These are phyloP conservation scores for Parazoanthus swiftii DNA, from an alignment of 92 coral and sea anemone species.

Conservation along the genomic window DNA sequence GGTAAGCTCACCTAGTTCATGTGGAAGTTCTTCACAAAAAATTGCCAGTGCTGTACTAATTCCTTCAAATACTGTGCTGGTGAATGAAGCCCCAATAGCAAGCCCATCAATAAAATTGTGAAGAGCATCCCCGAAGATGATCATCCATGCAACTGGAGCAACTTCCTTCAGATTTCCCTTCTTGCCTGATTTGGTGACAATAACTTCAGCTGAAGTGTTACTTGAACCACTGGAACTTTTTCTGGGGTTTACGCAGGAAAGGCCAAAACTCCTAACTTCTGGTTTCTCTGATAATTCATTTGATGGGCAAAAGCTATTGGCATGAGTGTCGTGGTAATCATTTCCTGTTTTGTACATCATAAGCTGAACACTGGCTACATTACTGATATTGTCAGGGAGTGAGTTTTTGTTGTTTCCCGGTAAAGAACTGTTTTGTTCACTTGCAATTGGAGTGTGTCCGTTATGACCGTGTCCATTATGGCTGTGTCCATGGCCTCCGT, in stretches of 20 bases:
- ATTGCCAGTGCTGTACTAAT: constrained; percentile 92
- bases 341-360: constrained; percentile 64
- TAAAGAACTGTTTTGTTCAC: neutral
- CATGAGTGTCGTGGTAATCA: constrained; percentile 52
- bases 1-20: constrained; percentile 80
- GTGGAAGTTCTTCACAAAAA: constrained; percentile 96
- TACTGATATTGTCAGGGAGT: constrained; percentile 58
- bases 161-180: constrained; percentile 39
- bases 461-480: constrained; percentile 38
- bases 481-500: constrained; percentile 24
- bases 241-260: neutral
- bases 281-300: constrained; percentile 33
- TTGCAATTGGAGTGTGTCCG: neutral
- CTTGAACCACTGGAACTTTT: neutral
- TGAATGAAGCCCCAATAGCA: constrained; percentile 95
- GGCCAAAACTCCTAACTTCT: constrained; percentile 4
- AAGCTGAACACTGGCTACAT: constrained; percentile 73
- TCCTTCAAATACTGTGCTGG: constrained; percentile 73
- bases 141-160: constrained; percentile 99
- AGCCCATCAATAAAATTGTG: constrained; percentile 97
- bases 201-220: neutral
- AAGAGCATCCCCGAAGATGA: constrained; percentile 85
- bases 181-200: neutral
- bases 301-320: constrained; percentile 45
- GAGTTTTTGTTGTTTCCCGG: constrained; percentile 40